Conservation (phyloP, 2,113 vertebrate species). For the Cyrtonyx montezumae region DNA sequence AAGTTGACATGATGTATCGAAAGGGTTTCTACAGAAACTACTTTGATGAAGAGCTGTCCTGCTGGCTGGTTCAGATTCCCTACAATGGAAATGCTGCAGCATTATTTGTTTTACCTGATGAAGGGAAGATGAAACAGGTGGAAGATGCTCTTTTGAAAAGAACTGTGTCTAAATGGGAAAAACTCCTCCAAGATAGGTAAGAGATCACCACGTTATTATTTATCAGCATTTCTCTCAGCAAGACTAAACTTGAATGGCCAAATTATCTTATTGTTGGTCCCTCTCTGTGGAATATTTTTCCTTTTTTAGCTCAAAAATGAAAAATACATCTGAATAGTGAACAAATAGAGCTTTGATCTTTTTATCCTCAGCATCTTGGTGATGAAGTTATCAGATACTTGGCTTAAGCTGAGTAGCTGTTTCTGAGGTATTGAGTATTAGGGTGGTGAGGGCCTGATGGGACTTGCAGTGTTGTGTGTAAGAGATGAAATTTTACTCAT, state of each 20-base stretch:
- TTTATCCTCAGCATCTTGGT: neutral
- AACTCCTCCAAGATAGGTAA: conserved; percentile 55
- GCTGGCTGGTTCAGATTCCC: conserved; percentile 75
- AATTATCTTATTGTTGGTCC: neutral
- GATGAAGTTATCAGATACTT: neutral
- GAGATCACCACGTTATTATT: neutral
- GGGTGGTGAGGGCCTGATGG: neutral
- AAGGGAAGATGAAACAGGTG: conserved; percentile 62
- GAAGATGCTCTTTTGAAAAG: conserved; percentile 57
- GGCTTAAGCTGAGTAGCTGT: neutral
- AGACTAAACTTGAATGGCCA: neutral
- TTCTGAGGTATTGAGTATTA: neutral
- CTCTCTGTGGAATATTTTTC: neutral
- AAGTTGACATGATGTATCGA: conserved; percentile 75
- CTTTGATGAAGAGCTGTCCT: conserved; percentile 76
- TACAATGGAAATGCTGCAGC: conserved; percentile 49
- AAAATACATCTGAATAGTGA: neutral
- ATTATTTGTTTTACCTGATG: conserved; percentile 67
- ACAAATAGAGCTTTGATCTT: neutral
- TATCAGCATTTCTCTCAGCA: neutral
- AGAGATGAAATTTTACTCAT: neutral
- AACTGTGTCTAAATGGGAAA: conserved; percentile 63
- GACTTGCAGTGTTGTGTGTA: neutral
- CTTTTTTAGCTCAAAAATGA: neutral
- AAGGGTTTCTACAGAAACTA: conserved; percentile 73